A percentile compares a stretch with the other conserved stretches of the same genome.
These are phyloP conservation scores for Esox masquinongy DNA, from an alignment of 2,797 vertebrate genomes.

Conservation along the genomic window DNA sequence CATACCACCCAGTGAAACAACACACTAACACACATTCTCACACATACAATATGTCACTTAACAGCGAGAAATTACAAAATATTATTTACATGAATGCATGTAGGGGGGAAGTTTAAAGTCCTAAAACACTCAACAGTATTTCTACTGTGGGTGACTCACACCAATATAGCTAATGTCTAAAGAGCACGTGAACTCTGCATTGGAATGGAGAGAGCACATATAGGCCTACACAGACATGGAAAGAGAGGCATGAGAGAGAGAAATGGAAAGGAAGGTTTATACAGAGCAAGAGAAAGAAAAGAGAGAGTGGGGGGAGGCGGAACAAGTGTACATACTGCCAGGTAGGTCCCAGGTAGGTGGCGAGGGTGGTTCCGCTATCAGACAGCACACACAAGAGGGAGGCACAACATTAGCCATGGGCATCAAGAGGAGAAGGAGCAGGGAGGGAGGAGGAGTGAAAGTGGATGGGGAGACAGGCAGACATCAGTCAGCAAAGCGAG, in stretches of 20 bases:
- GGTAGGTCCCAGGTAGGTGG: slow-evolving; percentile 84
- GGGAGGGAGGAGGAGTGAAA: slow-evolving; percentile 25
- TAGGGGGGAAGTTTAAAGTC: neutral
- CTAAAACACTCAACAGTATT: neutral
- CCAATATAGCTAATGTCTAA: neutral
- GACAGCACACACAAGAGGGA: slow-evolving; percentile 86
- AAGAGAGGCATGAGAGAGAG: slow-evolving; percentile 19
- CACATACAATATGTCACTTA: slow-evolving; percentile 11
- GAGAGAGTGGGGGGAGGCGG: slow-evolving; percentile 48
- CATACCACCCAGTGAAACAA: slow-evolving; percentile 33
- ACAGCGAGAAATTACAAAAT: slow-evolving; percentile 2
- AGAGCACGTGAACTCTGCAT: slow-evolving; percentile 29
- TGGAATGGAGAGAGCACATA: slow-evolving; percentile 57
- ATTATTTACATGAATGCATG: neutral
- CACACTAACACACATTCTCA: slow-evolving; percentile 2
- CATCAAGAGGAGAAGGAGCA: slow-evolving; percentile 48
- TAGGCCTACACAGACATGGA: slow-evolving; percentile 50
- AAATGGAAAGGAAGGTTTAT: slow-evolving; percentile 13
- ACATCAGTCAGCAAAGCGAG: slow-evolving; percentile 24
- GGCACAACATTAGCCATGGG: slow-evolving; percentile 79
- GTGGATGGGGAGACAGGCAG: slow-evolving; percentile 18
- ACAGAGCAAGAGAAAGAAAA: slow-evolving; percentile 30
- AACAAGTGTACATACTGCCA: slow-evolving; percentile 89
- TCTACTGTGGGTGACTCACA: neutral
- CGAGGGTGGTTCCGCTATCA: slow-evolving; percentile 87